A percentile compares a stretch with the other conserved stretches of the same genome.
Evolutionary conservation across 2,113 vertebrate species (phyloP).

Genomic region (Camarhynchus parvulus): DNA sequence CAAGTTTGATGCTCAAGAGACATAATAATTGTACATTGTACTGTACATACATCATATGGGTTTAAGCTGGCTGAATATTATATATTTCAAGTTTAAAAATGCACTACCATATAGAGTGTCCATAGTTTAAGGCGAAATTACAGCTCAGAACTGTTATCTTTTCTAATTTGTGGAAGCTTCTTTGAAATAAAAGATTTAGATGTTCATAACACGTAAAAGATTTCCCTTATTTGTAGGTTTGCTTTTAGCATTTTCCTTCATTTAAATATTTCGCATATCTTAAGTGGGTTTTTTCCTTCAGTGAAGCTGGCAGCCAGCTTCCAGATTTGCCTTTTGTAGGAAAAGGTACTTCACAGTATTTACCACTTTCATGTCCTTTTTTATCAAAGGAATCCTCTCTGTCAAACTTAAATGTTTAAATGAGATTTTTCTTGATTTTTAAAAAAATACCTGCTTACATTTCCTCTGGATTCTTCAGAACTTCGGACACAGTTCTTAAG

Average conservation of each 20-base stretch:
- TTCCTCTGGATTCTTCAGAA: conserved; percentile 82
- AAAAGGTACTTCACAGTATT: conserved; percentile 85
- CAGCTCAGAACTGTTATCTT: conserved; percentile 93
- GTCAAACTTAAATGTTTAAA: conserved; percentile 76
- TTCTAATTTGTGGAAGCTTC: conserved; percentile 86
- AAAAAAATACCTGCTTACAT: conserved; percentile 88
- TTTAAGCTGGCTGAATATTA: conserved; percentile 94
- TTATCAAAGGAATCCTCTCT: conserved; percentile 75
- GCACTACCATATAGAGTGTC: conserved; percentile 94
- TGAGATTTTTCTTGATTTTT: conserved; percentile 76
- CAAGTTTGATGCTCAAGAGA: conserved; percentile 90
- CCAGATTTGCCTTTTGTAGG: conserved; percentile 69
- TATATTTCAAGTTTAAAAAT: conserved; percentile 95
- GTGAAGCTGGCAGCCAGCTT: conserved; percentile 73
- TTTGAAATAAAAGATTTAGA: conserved; percentile 78
- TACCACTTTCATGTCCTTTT: conserved; percentile 75
- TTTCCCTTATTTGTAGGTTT: conserved; percentile 72
- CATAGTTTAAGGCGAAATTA: conserved; percentile 99
- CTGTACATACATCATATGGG: conserved; percentile 94
- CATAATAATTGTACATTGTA: conserved; percentile 89
- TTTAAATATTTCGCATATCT: conserved; percentile 76
- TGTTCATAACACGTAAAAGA: conserved; percentile 74
- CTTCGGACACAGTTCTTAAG: conserved; percentile 83
- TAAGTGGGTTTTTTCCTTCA: conserved; percentile 73
- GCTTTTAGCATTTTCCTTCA: conserved; percentile 67